A percentile compares a stretch with the other conserved stretches of the same genome.
These are phyloP conservation scores for Acanthisitta chloris DNA, from an alignment of 2,113 vertebrate species.

Conservation along the genomic window DNA sequence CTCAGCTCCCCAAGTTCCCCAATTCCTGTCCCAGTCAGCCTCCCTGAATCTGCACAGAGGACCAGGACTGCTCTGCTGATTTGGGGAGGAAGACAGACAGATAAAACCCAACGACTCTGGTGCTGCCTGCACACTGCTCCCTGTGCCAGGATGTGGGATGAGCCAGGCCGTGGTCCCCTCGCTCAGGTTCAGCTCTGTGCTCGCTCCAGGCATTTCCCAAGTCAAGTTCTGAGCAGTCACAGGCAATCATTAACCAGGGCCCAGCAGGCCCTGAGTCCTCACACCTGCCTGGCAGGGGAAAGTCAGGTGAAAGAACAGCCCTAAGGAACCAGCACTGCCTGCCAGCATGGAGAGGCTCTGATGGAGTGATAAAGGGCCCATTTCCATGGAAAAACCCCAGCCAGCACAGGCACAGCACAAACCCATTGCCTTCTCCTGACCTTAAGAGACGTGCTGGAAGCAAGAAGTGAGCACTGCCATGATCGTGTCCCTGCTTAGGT, in stretches of 20 bases:
- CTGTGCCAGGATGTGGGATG: background rate
- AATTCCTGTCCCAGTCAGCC: accelerated
- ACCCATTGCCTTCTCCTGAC: accelerated
- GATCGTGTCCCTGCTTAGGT: accelerated
- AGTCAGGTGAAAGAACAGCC: background rate
- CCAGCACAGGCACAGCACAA: accelerated
- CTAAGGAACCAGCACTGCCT: background rate
- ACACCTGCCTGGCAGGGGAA: background rate
- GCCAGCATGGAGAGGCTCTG: accelerated
- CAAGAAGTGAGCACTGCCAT: accelerated
- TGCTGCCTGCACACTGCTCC: accelerated
- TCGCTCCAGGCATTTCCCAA: background rate
- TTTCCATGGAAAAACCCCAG: background rate
- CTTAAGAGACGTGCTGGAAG: background rate
- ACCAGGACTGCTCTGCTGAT: accelerated
- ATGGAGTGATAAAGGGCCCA: background rate
- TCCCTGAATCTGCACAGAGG: background rate
- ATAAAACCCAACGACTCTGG: accelerated
- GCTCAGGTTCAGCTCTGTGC: background rate
- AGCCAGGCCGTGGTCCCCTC: accelerated
- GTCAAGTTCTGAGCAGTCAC: background rate
- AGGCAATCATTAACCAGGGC: constrained; percentile 11
- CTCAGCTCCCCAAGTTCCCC: background rate
- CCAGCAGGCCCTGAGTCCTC: accelerated
- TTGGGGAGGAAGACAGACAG: background rate